Base-by-base conservation (phyloP, 2,888 invertebrate species). In the Eupeodes luniger region DNA sequence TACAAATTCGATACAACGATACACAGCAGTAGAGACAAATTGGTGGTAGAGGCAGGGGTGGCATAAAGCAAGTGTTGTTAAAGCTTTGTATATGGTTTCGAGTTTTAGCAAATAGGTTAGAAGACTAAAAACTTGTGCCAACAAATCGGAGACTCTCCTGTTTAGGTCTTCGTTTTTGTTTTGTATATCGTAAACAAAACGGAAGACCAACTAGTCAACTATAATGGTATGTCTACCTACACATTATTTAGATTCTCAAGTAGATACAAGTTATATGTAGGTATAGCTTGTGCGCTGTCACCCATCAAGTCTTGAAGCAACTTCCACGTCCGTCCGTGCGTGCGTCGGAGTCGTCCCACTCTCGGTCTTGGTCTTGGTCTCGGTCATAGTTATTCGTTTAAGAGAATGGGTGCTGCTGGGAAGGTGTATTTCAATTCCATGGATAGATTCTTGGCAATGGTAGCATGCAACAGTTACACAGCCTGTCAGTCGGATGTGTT, bases 381-480 rank as follows among this genome's bases (percentile, higher is more conserved):
- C 70, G 14, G 16, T 1, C 51, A 36, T 69, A 5, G 34, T 6
- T 36, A 10, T 70, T 36, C 3, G 51, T 53, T 11, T 53, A 34
- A 11, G 34, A 53, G 36, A 34, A 19, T 40, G 40, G 40, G 9
- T 40, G 40, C 6, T 40, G 1, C 5, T 40, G 40, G 40, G 2
- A 7, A 40, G 40, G 49, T 9, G 49, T 16, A 19, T 10, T 16
- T 64, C 12, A 16, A 12, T 14, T 66, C 19, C 36, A 51, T 40
- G 40, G 9, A 34, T 7, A 66, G 27, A 61, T 66, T 59, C 40
- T 40, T 75, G 69, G 27, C 55, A 84, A 84, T 84, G 74, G 85
- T 47, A 75, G 77, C 69, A 64, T 88, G 81, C 88, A 88, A 88
- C 88, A 78, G 88, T 88, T 88, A 88, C 85, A 84, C 74, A 69